A percentile compares a stretch with the other conserved stretches of the same genome.
Conservation (phyloP, 2,113 vertebrate genomes). For the Chunga burmeisteri region DNA sequence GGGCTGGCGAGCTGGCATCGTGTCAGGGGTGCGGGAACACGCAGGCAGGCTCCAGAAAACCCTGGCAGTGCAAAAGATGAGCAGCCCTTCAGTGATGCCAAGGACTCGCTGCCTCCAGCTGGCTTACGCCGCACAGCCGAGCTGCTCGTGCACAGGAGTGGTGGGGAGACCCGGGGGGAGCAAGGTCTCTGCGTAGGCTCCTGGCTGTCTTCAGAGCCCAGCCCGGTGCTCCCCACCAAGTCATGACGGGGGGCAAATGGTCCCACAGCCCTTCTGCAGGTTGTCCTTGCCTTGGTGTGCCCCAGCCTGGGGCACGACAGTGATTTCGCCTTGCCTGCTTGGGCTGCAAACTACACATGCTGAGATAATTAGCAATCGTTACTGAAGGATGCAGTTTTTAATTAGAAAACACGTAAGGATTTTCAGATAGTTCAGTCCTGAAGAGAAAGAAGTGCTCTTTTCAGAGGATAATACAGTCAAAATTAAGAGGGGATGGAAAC, state of each 20-base stretch:
- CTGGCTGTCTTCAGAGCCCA: background rate
- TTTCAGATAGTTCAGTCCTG: background rate
- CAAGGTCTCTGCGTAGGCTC: background rate
- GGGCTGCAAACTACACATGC: background rate
- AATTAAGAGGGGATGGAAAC: background rate
- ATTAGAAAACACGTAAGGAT: background rate
- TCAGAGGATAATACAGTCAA: background rate
- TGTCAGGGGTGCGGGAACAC: background rate
- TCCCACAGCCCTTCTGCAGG: background rate
- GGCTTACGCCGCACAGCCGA: fast-evolving
- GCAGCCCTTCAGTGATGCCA: background rate
- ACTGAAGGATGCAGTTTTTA: background rate
- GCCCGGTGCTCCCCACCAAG: background rate
- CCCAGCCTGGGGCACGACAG: background rate
- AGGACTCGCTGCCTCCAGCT: background rate
- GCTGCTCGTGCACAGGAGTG: background rate
- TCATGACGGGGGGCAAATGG: background rate
- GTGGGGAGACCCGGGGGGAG: background rate
- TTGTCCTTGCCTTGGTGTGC: background rate
- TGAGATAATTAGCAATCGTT: background rate
- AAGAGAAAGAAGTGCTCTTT: background rate
- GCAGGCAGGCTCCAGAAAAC: background rate
- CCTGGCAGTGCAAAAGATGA: background rate
- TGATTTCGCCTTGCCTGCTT: background rate
- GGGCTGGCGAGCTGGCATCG: background rate